Conservation (phyloP, 2,797 vertebrate genomes). For the Helostoma temminkii region DNA sequence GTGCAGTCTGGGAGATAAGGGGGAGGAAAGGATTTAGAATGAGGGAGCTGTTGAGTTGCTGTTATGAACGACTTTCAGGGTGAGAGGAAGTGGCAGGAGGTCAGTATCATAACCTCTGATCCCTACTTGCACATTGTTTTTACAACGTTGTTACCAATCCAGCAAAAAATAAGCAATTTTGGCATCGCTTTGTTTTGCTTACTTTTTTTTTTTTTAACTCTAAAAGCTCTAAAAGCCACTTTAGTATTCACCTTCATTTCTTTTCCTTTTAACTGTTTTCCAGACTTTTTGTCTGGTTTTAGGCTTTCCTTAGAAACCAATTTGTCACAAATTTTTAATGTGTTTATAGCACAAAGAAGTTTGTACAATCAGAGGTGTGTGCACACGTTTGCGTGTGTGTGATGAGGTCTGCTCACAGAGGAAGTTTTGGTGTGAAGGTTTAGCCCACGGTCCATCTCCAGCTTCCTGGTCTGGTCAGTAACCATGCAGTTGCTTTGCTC, state of each 20-base stretch:
- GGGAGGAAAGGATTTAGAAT: slow-evolving; percentile 33
- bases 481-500: slow-evolving; percentile 49
- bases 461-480: slow-evolving; percentile 64
- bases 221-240: no score
- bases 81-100: slow-evolving; percentile 68
- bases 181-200: neutral
- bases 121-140: slow-evolving; percentile 19
- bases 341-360: neutral
- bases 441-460: slow-evolving; percentile 65
- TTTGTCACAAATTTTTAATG: neutral
- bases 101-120: slow-evolving; percentile 51
- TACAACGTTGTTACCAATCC: neutral
- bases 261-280: neutral
- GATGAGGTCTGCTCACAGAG: slow-evolving; percentile 38
- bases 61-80: slow-evolving; percentile 68
- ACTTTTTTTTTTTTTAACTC: no score
- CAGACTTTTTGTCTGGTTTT: no score
- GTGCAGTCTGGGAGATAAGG: slow-evolving; percentile 28
- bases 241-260: neutral
- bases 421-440: slow-evolving; percentile 44
- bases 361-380: neutral
- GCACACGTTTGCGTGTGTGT: neutral
- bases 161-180: neutral
- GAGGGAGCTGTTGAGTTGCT: slow-evolving; percentile 74
- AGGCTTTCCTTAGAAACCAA: neutral